Percentiles rank a stretch among this genome's conserved stretches.
These are phyloP conservation scores for Buceros bicornis DNA, from an alignment of 2,797 vertebrate genomes.

Conservation along the genomic window DNA sequence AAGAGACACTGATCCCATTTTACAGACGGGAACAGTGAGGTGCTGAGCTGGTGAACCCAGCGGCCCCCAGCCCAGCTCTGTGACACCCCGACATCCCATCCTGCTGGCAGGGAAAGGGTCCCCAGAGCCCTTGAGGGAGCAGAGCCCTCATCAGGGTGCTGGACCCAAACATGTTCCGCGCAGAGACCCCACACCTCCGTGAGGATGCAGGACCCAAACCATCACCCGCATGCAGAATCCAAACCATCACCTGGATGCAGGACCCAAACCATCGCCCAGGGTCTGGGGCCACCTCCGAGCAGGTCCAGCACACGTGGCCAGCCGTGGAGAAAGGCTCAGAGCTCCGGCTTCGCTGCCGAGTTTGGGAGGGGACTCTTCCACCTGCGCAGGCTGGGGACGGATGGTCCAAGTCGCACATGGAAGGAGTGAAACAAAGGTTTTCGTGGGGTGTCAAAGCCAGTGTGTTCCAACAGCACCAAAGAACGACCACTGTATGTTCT, in stretches of 20 bases:
- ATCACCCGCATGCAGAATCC: not conserved
- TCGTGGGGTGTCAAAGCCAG: accelerated
- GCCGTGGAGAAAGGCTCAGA: accelerated
- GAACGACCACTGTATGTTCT: accelerated
- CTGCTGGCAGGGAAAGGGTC: accelerated
- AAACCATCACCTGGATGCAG: not conserved
- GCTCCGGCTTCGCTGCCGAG: accelerated
- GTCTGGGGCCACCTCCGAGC: accelerated
- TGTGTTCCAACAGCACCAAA: accelerated
- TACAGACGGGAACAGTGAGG: not conserved
- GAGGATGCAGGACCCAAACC: not conserved
- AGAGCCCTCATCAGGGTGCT: accelerated
- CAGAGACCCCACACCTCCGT: accelerated
- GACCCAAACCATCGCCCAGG: no score
- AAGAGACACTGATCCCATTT: not conserved
- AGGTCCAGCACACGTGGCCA: accelerated
- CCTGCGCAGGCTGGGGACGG: not conserved
- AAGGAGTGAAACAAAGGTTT: not conserved
- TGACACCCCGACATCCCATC: accelerated
- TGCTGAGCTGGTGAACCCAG: not conserved
- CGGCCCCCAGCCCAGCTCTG: not conserved
- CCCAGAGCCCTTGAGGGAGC: not conserved
- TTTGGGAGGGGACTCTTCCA: not conserved
- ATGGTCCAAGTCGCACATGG: not conserved
- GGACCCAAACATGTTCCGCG: not conserved